Conservation (phyloP, 30 jellyfish, hydroid and myxozoan genomes). For the Catostylus mosaicus region DNA sequence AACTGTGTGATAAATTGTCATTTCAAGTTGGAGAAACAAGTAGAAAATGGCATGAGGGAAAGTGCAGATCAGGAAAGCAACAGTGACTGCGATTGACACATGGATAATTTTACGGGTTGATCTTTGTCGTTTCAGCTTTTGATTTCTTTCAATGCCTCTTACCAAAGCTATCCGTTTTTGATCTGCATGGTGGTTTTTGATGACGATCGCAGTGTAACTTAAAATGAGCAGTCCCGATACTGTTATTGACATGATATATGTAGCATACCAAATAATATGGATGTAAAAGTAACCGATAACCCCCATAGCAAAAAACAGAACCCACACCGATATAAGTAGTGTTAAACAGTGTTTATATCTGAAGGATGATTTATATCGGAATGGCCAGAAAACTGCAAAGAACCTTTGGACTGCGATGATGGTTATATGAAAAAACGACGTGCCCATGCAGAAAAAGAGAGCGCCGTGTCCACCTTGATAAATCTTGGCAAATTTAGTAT, state of each 20-base stretch:
- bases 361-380: conserved; percentile 14
- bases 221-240: not conserved
- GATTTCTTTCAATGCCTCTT: not conserved
- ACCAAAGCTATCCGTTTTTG: not conserved
- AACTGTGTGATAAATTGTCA: not conserved
- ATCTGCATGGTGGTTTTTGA: conserved; percentile 15
- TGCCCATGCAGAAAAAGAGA: conserved; percentile 16
- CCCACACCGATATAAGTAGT: not conserved
- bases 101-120: not conserved
- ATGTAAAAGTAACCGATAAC: conserved; percentile 6
- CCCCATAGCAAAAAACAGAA: conserved; percentile 9
- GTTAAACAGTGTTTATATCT: conserved; percentile 1
- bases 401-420: conserved; percentile 38
- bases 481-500: not conserved
- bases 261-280: not conserved
- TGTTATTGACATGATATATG: not conserved
- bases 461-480: conserved; percentile 40
- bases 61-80: conserved; percentile 19
- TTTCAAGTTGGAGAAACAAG: not conserved
- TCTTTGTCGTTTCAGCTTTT: not conserved
- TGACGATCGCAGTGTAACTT: conserved; percentile 17
- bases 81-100: conserved; percentile 29
- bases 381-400: conserved; percentile 28
- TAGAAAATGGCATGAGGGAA: conserved; percentile 17
- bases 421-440: conserved; percentile 17